Percentiles rank a stretch among this genome's conserved stretches.
Evolutionary conservation across 2,888 invertebrate species (phyloP).

Genomic region (Microplitis manilae): DNA sequence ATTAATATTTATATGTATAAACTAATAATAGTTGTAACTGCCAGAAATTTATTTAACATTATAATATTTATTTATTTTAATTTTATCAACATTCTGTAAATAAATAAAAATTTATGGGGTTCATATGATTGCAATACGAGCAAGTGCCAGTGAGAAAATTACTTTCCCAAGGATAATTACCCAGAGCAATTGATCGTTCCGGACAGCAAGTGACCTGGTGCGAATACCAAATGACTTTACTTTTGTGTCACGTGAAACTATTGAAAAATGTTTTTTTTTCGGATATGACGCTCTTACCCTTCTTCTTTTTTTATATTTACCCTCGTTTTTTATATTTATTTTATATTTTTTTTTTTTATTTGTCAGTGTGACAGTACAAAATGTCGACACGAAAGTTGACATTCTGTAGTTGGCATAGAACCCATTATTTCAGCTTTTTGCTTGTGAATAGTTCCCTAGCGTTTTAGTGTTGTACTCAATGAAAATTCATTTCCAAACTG

Average conservation of each 20-base stretch:
- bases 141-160: conserved; percentile 60
- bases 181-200: conserved; percentile 64
- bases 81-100: conserved; percentile 20
- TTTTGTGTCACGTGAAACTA: conserved; percentile 42
- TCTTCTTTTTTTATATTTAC: conserved; percentile 35
- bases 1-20: too few species aligned
- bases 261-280: conserved; percentile 40
- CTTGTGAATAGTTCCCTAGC: conserved; percentile 21
- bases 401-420: conserved; percentile 49
- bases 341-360: conserved; percentile 30
- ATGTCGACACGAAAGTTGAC: conserved; percentile 50
- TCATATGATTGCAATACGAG: neutral
- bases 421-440: conserved; percentile 45
- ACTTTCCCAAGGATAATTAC: conserved; percentile 66
- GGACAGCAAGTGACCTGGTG: conserved; percentile 46
- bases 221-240: conserved; percentile 62
- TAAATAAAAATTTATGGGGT: conserved; percentile 37
- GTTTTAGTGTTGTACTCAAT: conserved; percentile 28
- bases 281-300: conserved; percentile 6
- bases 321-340: conserved; percentile 1
- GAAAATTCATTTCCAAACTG: conserved; percentile 20
- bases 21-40: too few species aligned
- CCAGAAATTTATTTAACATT: too few species aligned
- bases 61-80: neutral
- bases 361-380: conserved; percentile 33